Conservation (phyloP, 2,888 invertebrate species). For the Cremastobaeus sp. region DNA sequence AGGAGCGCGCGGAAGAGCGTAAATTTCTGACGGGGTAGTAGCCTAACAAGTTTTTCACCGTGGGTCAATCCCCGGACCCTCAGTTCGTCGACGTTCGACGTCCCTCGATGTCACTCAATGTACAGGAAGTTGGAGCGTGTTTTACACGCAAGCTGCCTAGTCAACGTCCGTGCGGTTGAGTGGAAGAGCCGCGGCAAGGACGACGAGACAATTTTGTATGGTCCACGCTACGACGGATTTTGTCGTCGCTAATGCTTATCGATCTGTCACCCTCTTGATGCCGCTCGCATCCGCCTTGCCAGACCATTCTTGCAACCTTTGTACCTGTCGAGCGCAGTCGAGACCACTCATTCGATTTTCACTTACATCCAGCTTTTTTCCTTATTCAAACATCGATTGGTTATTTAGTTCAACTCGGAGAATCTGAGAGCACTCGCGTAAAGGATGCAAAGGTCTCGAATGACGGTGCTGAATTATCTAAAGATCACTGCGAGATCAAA, state of each 20-base stretch:
- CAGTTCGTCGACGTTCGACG: not conserved
- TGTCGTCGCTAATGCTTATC: slow-evolving; percentile 66
- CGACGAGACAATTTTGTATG: slow-evolving; percentile 60
- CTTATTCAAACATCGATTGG: slow-evolving; percentile 11
- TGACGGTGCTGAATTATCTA: slow-evolving; percentile 4
- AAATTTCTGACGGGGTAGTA: slow-evolving; percentile 19
- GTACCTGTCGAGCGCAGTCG: slow-evolving; percentile 15
- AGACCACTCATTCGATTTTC: slow-evolving; percentile 22
- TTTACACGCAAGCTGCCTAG: slow-evolving; percentile 30
- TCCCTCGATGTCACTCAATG: slow-evolving; percentile 19
- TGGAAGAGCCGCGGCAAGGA: slow-evolving; percentile 19
- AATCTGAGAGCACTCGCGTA: not conserved
- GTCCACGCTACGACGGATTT: slow-evolving; percentile 57
- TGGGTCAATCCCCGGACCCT: slow-evolving; percentile 25
- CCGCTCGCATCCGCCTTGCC: slow-evolving; percentile 10
- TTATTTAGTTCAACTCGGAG: slow-evolving; percentile 13
- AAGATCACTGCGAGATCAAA: slow-evolving; percentile 4
- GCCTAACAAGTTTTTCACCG: slow-evolving; percentile 40
- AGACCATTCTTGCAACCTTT: slow-evolving; percentile 26
- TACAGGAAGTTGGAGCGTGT: slow-evolving; percentile 41
- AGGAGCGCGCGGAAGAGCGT: slow-evolving; percentile 23
- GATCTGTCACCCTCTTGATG: slow-evolving; percentile 53
- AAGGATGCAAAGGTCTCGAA: slow-evolving; percentile 1
- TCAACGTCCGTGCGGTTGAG: slow-evolving; percentile 40
- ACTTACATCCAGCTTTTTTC: slow-evolving; percentile 12